Evolutionary conservation across 2,797 vertebrate genomes (phyloP).

Genomic region (Schizopygopsis malacanthus): DNA sequence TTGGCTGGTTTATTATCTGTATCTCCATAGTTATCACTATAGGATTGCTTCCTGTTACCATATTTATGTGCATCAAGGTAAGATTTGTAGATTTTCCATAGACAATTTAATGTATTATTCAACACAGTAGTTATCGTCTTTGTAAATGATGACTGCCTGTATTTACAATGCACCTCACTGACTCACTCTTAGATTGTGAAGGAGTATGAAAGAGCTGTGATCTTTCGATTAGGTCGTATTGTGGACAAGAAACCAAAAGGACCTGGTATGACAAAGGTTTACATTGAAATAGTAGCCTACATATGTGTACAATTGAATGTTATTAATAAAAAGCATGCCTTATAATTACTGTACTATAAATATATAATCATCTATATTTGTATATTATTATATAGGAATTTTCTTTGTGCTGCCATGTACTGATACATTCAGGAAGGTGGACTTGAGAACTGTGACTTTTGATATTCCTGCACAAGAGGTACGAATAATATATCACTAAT

Average conservation of each 20-base stretch:
- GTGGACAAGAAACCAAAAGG: constrained; percentile 78
- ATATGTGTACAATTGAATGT: background rate
- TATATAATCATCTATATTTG: background rate
- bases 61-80: constrained; percentile 90
- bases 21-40: constrained; percentile 80
- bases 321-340: background rate
- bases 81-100: background rate
- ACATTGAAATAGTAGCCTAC: background rate
- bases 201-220: constrained; percentile 82
- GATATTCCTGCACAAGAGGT: constrained; percentile 83
- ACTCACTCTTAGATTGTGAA: constrained; percentile 73
- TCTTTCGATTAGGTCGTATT: constrained; percentile 81
- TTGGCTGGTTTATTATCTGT: constrained; percentile 83
- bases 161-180: background rate
- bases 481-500: background rate
- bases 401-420: constrained; percentile 80
- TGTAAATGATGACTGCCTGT: background rate
- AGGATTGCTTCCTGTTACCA: constrained; percentile 81
- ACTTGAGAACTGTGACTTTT: constrained; percentile 80
- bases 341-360: background rate
- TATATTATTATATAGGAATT: constrained; percentile 68
- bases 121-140: background rate
- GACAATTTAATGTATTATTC: background rate
- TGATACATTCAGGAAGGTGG: constrained; percentile 78
- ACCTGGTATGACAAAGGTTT: constrained; percentile 69